These are phyloP conservation scores for Drepana falcataria DNA, from an alignment of 2,888 invertebrate genomes.

Conservation along the genomic window DNA sequence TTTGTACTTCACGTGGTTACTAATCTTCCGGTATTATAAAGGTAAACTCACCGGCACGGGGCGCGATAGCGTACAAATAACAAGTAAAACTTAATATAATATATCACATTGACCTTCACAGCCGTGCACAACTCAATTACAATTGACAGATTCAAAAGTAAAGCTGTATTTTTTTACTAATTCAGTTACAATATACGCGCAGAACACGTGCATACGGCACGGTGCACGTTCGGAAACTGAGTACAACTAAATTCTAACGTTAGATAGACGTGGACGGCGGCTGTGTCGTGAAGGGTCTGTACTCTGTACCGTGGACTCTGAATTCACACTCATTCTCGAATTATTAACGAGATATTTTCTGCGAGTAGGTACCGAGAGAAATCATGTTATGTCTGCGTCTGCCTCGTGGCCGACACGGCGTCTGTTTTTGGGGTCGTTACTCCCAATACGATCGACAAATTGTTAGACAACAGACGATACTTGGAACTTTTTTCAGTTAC, in stretches of 20 bases:
- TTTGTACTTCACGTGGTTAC: constrained; percentile 26
- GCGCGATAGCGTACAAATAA: constrained; percentile 19
- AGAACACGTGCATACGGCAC: constrained; percentile 33
- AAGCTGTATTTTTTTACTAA: constrained; percentile 8
- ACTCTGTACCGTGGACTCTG: constrained; percentile 24
- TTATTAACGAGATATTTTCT: neutral
- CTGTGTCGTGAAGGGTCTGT: constrained; percentile 21
- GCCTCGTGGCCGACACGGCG: neutral
- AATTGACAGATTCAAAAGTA: constrained; percentile 18
- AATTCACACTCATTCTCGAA: constrained; percentile 3
- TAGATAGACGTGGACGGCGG: constrained; percentile 23
- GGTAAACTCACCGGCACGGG: constrained; percentile 34
- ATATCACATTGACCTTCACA: constrained; percentile 52
- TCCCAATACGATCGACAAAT: too few species aligned
- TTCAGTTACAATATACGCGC: constrained; percentile 17
- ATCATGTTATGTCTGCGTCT: neutral
- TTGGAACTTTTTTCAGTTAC: too few species aligned
- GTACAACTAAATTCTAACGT: constrained; percentile 15
- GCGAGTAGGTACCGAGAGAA: neutral
- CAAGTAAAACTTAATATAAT: constrained; percentile 31
- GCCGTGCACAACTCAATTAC: constrained; percentile 31
- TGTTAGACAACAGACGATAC: too few species aligned
- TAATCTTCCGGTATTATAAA: constrained; percentile 8
- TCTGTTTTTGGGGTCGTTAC: neutral
- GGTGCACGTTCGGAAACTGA: constrained; percentile 58